Evolutionary conservation across 2,888 invertebrate genomes (phyloP).

Genomic region (Pharmacophagus antenor): DNA sequence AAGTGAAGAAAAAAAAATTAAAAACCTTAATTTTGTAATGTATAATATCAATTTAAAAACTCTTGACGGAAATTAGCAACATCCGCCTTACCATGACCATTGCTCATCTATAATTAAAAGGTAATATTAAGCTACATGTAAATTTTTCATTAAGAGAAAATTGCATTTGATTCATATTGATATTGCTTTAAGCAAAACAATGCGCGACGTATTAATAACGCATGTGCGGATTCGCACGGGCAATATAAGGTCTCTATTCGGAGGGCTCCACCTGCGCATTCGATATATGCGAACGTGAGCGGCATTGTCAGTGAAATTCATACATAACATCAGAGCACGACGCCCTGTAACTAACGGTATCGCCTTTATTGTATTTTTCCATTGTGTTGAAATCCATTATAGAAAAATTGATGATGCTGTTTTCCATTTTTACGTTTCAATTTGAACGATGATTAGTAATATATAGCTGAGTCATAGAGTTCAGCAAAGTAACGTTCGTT

Average conservation of each 20-base stretch:
- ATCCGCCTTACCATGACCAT: no score
- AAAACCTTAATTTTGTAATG: no score
- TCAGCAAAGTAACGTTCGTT: no score
- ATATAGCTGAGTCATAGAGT: no score
- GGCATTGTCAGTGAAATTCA: background rate
- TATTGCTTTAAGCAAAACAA: background rate
- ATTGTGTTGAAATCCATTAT: background rate
- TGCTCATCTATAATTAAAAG: no score
- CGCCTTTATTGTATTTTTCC: background rate
- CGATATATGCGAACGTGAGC: conserved; percentile 12
- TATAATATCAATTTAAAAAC: no score
- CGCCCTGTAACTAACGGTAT: background rate
- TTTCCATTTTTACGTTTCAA: background rate
- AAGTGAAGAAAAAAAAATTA: no score
- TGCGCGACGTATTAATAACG: background rate
- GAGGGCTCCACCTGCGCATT: conserved; percentile 5
- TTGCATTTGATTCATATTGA: no score
- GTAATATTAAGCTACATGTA: no score
- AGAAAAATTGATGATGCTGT: background rate
- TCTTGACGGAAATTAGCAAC: no score
- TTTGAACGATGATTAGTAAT: background rate
- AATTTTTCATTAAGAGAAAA: no score
- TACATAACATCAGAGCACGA: background rate
- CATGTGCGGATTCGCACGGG: background rate
- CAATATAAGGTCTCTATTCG: conserved; percentile 4